A percentile compares a stretch with the other conserved stretches of the same genome.
Conservation (phyloP, 2,888 invertebrate genomes). For the Cyclophora punctaria region DNA sequence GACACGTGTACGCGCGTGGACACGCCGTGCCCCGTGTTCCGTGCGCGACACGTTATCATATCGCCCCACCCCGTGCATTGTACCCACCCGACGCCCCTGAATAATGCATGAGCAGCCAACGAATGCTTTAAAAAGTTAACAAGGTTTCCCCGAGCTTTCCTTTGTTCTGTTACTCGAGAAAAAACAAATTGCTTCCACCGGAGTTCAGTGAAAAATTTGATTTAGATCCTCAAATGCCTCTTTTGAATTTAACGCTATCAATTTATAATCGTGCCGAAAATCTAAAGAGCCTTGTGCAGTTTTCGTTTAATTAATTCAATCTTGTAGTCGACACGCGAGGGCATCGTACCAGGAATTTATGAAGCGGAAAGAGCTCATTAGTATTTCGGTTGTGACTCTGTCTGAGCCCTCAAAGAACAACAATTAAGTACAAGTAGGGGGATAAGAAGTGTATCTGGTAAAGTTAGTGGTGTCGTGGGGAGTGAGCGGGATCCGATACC, state of each 20-base stretch:
- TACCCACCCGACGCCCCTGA: conserved; percentile 46
- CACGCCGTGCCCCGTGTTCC: conserved; percentile 21
- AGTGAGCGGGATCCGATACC: conserved; percentile 42
- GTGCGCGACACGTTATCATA: conserved; percentile 2
- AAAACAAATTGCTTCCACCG: conserved; percentile 57
- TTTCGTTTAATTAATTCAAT: neutral
- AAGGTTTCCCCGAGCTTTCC: conserved; percentile 66
- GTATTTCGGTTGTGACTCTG: conserved; percentile 5
- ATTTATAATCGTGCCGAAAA: neutral
- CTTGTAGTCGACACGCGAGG: neutral
- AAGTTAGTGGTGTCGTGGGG: conserved; percentile 38
- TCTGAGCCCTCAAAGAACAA: conserved; percentile 12
- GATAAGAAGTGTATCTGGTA: conserved; percentile 40
- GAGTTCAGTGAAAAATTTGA: conserved; percentile 33
- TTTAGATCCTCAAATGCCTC: conserved; percentile 18
- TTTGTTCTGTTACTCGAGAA: conserved; percentile 57
- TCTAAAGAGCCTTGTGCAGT: neutral
- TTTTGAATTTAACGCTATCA: neutral
- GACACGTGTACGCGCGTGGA: conserved; percentile 42
- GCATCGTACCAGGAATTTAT: conserved; percentile 3
- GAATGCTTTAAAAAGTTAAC: conserved; percentile 72
- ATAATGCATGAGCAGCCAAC: conserved; percentile 61
- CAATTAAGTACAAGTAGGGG: conserved; percentile 35
- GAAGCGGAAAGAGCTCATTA: conserved; percentile 7
- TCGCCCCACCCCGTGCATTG: conserved; percentile 2